phyloP scores from a whole-genome alignment of 1,140 invertebrate genomes.

The Drosophila persimilis region DNA sequence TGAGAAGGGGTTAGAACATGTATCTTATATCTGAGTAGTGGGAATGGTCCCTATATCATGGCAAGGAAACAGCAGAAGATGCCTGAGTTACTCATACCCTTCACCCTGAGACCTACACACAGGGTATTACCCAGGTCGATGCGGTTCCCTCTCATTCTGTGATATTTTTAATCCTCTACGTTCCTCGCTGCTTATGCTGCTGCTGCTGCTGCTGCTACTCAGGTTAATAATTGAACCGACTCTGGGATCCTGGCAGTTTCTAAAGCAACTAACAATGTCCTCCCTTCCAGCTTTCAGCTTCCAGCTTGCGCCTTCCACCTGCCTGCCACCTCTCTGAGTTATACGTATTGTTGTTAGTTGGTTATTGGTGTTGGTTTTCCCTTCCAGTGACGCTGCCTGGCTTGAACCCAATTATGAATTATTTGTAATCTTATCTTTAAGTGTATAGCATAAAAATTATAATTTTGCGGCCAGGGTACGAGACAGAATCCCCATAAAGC shows the following conservation, averaged over 20 bases:
- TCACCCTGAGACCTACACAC: too few relatives aligned
- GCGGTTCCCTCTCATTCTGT: neutral
- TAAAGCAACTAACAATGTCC: conserved; percentile 32
- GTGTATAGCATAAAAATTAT: conserved; percentile 76
- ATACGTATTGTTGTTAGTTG: conserved; percentile 48
- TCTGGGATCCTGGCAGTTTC: conserved; percentile 28
- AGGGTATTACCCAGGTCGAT: too few relatives aligned
- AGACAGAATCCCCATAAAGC: conserved; percentile 65
- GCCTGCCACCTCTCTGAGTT: neutral
- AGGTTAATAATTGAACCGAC: conserved; percentile 42
- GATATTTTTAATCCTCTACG: conserved; percentile 13
- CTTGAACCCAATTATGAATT: conserved; percentile 74
- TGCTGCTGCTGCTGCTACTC: neutral
- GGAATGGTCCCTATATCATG: too few relatives aligned
- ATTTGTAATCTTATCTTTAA: conserved; percentile 77
- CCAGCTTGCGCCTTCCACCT: too few relatives aligned
- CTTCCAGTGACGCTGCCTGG: conserved; percentile 23
- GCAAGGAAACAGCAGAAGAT: too few relatives aligned
- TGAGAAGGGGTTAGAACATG: too few relatives aligned
- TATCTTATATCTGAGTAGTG: too few relatives aligned
- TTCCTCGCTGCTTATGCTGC: neutral
- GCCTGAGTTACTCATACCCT: too few relatives aligned
- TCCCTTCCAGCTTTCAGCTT: too few relatives aligned
- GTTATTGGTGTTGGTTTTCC: conserved; percentile 36
- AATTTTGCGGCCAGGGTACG: conserved; percentile 54